Evolutionary conservation across 2,797 vertebrate genomes (phyloP).

Genomic region (Alectoris magna): DNA sequence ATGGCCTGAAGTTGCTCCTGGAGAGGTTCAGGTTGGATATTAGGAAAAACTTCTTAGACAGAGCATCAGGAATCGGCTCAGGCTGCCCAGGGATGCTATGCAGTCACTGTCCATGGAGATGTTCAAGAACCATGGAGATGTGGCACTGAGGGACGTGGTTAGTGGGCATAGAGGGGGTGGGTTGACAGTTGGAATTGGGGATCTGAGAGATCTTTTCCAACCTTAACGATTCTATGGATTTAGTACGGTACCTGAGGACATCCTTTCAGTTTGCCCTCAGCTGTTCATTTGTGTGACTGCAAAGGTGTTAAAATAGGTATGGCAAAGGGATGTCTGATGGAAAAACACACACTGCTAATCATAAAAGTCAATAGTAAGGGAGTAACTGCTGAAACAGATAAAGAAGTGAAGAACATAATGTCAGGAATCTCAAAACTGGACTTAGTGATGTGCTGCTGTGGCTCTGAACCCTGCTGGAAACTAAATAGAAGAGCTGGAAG

Average conservation of each 20-base stretch:
- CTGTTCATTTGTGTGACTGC: background rate
- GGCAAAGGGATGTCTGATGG: background rate
- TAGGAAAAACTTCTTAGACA: too few species aligned
- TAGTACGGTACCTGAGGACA: background rate
- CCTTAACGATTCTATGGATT: background rate
- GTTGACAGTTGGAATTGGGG: too few species aligned
- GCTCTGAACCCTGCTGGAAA: background rate
- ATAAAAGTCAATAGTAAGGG: background rate
- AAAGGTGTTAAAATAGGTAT: background rate
- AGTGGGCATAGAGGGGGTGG: too few species aligned
- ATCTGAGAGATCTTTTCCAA: too few species aligned
- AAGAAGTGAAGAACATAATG: background rate
- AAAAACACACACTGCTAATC: background rate
- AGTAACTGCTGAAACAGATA: background rate
- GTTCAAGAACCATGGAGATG: too few species aligned
- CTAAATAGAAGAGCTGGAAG: background rate
- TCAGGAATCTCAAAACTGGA: background rate
- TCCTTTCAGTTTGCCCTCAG: background rate
- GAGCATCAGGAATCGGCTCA: too few species aligned
- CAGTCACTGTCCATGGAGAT: too few species aligned
- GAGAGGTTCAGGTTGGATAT: too few species aligned
- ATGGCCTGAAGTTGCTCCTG: too few species aligned
- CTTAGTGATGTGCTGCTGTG: background rate
- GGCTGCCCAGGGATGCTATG: too few species aligned
- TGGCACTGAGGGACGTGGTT: too few species aligned